Base-by-base conservation (phyloP, 2,113 vertebrate species). In the Phodopus roborovskii region DNA sequence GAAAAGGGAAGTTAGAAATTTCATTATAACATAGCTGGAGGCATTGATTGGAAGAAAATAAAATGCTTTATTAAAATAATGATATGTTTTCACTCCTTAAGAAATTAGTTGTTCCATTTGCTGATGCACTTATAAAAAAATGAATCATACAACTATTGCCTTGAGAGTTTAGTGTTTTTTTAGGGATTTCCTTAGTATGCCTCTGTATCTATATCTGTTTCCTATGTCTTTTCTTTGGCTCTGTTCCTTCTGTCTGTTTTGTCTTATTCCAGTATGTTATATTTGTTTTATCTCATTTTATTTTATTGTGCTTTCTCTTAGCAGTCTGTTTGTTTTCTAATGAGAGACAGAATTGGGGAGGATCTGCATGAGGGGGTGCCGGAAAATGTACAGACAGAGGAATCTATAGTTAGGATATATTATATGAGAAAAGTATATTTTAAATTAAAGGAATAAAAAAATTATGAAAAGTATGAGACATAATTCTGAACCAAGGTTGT, bases 41-140 rank as follows among this genome's bases (percentile, higher is more conserved):
- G n/a, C 9, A 90, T 60, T 87, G 58, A 39, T 11, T 91, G 10
- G 36, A 66, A 96, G n/a, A 73, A 48, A 58, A 45, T 30, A 88
- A 81, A 91, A 87, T 36, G 56, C 60, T 58, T 53, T 82, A 77
- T 68, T 86, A 89, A 97, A 92, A 66, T 48, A 91, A 86, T 26
- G 56, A n/a, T 4, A 53, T 45, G 19, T 28, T 74, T 7, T 87
- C 82, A 93, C 3, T 92, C 53, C 20, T 73, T 36, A 89, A 79
- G 58, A 74, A 75, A 66, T n/a, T 68, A 78, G 20, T 62, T 56
- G 60, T 70, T 45, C 30, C 24, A 68, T 83, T 95, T 13, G 48
- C 22, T 92, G 3, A 15, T n/a, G 85, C 20, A 88, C 10, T 50
- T 71, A 53, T 12, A 33, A 50, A 82, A 82, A 83, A 90, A 74